A percentile compares a stretch with the other conserved stretches of the same genome.
Evolutionary conservation across 2,113 vertebrate species (phyloP).

Genomic region (Alces alces): DNA sequence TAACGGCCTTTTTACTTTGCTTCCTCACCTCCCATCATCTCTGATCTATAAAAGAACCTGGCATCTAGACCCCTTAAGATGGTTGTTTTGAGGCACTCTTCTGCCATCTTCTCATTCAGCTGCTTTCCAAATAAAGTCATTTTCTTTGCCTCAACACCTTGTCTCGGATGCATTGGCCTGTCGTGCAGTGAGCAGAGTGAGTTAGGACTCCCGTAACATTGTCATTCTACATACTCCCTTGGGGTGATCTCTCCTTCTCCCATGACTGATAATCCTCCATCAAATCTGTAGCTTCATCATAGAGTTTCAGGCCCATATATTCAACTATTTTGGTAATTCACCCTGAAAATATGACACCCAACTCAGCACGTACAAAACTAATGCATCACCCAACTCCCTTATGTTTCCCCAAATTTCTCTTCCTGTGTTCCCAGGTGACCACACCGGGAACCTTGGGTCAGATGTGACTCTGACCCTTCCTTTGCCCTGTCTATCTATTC

Average conservation of each 20-base stretch:
- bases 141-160: background rate
- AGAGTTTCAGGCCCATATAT: background rate
- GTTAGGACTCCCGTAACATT: background rate
- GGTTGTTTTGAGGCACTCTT: background rate
- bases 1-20: background rate
- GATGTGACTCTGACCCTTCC: background rate
- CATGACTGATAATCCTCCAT: background rate
- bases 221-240: background rate
- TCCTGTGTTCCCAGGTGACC: background rate
- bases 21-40: background rate
- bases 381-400: background rate
- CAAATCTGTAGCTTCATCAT: background rate
- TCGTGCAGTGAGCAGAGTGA: background rate
- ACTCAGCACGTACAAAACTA: background rate
- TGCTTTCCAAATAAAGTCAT: background rate
- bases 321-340: background rate
- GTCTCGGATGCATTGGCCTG: background rate
- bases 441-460: background rate
- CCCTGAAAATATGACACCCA: background rate
- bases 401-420: background rate
- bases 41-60: background rate
- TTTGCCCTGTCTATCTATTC: background rate
- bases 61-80: background rate
- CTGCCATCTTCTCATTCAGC: background rate
- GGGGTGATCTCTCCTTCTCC: background rate